Percentiles rank a stretch among this genome's conserved stretches.
Evolutionary conservation across 2,888 invertebrate genomes (phyloP).

Genomic region (Pegoplata infirma): DNA sequence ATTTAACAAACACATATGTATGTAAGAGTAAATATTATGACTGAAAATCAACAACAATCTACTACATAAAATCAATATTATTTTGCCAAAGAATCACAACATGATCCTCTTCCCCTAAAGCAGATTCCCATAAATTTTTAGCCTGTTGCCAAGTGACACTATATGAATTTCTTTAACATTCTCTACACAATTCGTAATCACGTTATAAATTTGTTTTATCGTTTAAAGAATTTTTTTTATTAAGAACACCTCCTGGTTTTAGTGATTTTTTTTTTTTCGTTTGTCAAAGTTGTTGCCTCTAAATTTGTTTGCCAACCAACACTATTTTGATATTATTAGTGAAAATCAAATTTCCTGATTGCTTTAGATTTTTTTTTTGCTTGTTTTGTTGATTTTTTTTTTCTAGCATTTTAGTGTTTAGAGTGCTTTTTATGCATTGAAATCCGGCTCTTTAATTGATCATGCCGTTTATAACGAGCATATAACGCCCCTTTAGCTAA

Average conservation of each 20-base stretch:
- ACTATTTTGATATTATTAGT: conserved; percentile 50
- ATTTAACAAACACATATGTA: conserved; percentile 59
- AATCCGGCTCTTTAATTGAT: conserved; percentile 62
- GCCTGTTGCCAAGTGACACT: conserved; percentile 47
- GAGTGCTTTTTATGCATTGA: conserved; percentile 11
- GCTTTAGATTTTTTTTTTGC: conserved; percentile 54
- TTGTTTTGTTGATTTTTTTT: conserved; percentile 13
- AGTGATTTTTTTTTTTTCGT: not conserved
- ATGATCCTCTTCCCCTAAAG: conserved; percentile 26
- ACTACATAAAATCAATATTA: conserved; percentile 72
- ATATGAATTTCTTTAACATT: not conserved
- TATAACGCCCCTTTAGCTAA: conserved; percentile 75
- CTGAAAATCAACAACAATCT: conserved; percentile 40
- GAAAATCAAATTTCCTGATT: conserved; percentile 76
- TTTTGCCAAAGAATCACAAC: conserved; percentile 64
- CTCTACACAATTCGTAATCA: conserved; percentile 62
- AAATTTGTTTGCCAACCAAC: not conserved
- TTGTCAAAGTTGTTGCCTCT: no score
- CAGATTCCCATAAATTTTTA: conserved; percentile 35
- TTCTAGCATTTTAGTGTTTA: not conserved
- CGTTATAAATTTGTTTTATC: conserved; percentile 57
- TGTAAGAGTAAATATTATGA: not conserved
- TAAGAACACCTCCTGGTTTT: conserved; percentile 48
- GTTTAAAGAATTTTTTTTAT: conserved; percentile 9
- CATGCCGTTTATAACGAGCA: conserved; percentile 66